Evolutionary conservation across 1,140 invertebrate genomes (phyloP), one percentile per base, ranked within the genome.

Genomic region (Bombus picipes): DNA sequence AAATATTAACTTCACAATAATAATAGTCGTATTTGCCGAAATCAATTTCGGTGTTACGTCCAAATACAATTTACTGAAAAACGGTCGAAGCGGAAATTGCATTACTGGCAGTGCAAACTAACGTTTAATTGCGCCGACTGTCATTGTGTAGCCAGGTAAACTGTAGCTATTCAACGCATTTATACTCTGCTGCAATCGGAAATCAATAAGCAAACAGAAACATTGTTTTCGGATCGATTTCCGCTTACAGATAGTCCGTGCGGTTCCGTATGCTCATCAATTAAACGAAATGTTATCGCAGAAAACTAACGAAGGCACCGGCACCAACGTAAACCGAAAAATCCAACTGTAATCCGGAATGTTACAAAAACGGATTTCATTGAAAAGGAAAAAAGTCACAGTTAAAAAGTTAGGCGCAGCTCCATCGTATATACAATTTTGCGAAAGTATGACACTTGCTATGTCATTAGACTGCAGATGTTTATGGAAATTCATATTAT

Each of bases 121-220:
- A 85, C 77, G 76, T 87, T 90, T 90, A 90, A 90, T 90, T 90
- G 89, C 84, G 87, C 57, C 87, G 66, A 22, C 62, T 84, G 71
- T 87, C 86, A 87, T 81, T 87, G 77, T 86, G 80, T 85, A 39
- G 70, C 57, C 75, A 57, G 65, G 71, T 59, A 73, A 90, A 90
- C 77, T 85, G 62, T 81, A 66, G 57, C 81, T 47, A 85, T 88
- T 87, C 72, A 85, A 71, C 34, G 75, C 86, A 57, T 87, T 90
- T 89, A 89, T 80, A 59, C 66, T 65, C 74, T 37, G 66, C 62
- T 57, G 75, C 88, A 85, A 90, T 90, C 88, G 88, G 86, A 90
- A 88, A 90, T 90, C 89, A 86, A 90, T 90, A 88, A 86, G 68
- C 66, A 80, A 90, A 90, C 77, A 76, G 22, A 88, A 90, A 82